Base-by-base conservation (phyloP, 1,140 invertebrate genomes). In the Zeugodacus cucurbitae region DNA sequence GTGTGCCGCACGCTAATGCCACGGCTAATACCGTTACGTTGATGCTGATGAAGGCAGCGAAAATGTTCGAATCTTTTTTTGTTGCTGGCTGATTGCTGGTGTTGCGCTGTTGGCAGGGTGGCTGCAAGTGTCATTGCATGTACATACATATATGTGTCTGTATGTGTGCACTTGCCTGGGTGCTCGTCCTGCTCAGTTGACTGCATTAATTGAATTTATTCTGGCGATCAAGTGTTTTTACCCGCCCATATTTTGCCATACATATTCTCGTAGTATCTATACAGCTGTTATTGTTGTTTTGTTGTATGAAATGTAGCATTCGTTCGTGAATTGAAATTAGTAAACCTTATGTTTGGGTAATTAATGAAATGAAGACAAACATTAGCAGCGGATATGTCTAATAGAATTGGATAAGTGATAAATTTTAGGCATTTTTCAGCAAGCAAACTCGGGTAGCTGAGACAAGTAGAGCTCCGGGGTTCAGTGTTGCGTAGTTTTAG, bases 131-230 rank as follows among this genome's bases (percentile, higher is more conserved):
- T 7, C 17, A 3, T 10, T 70, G n/a, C 64, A 67, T 6, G 58
- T 20, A 59, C 8, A 7, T 17, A 1, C 4, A 17, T 14, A 29
- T 8, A 14, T 6, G 4, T 20, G 32, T 20, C 3, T 14, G 32
- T 17, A 4, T 70, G 10, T 20, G 32, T 70, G 64, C 74, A 82
- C 74, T 82, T 82, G 74, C 41, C 20, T 48, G 74, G 17, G 7
- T 20, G 57, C 58, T n/a, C 20, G 4, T 57, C 7, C 44, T n/a
- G 37, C 29, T 74, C 54, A 34, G 44, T 34, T 86, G 85, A 57
- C 44, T 86, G 85, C 54, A 90, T 90, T 92, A 92, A 92, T 92
- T 92, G 91, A 91, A 92, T 92, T 91, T 91, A 91, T 92, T 92
- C 22, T 26, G 90, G 89, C 91, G 91, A 92, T 92, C 91, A 92